Conservation (phyloP, 2,797 vertebrate species). For the Ispidina picta region DNA sequence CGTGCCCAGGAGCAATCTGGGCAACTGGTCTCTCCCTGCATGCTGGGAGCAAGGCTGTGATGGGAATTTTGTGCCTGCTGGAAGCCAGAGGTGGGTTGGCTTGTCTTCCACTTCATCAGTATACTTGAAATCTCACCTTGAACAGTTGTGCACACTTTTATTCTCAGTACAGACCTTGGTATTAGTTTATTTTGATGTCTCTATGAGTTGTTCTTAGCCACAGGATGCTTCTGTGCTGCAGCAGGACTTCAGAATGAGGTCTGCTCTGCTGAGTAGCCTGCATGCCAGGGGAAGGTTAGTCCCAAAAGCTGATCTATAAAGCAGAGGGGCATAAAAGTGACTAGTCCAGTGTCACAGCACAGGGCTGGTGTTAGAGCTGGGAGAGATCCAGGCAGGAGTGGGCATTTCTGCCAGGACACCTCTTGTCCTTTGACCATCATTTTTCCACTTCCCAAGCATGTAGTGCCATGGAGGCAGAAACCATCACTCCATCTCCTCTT, state of each 20-base stretch:
- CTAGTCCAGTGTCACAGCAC: rapidly evolving
- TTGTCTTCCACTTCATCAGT: not conserved
- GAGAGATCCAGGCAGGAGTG: not conserved
- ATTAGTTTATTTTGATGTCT: not conserved
- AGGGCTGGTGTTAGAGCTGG: not conserved
- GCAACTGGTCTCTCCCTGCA: not conserved
- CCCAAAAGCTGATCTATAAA: not conserved
- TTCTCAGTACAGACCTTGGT: not conserved
- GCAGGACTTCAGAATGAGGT: not conserved
- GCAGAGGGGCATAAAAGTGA: not conserved
- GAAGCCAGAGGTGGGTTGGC: not conserved
- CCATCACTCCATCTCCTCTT: rapidly evolving
- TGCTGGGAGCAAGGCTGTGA: not conserved
- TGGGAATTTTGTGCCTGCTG: not conserved
- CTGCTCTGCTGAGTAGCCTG: not conserved
- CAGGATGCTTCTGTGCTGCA: rapidly evolving
- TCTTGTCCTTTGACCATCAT: rapidly evolving
- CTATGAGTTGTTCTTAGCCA: not conserved
- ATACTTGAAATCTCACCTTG: not conserved
- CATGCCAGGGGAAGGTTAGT: rapidly evolving
- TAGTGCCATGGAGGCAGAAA: not conserved
- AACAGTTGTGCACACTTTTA: not conserved
- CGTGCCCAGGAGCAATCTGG: rapidly evolving
- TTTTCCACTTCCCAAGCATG: not conserved
- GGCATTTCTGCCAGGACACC: not conserved